Conservation (phyloP, 1,140 invertebrate species). For the Halictus rubicundus region DNA sequence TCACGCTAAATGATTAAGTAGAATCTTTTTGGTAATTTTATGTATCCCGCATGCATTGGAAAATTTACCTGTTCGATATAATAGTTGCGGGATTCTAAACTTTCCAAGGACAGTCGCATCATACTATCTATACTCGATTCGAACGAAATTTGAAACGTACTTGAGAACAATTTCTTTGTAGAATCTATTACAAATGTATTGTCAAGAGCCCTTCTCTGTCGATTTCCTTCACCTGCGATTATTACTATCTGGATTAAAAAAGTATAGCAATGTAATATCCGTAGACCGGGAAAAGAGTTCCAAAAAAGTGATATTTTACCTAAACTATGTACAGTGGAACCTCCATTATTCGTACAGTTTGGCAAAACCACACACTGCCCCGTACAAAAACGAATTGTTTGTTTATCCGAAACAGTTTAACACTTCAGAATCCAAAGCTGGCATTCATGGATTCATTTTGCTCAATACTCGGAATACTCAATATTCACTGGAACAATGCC, state of each 20-base stretch:
- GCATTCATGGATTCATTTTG: too few species aligned
- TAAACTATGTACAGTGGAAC: not conserved
- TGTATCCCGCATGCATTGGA: not conserved
- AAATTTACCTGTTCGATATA: not conserved
- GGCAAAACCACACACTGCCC: not conserved
- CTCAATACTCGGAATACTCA: too few species aligned
- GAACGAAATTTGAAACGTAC: constrained; percentile 10
- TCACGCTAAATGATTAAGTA: not conserved
- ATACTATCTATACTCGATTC: not conserved
- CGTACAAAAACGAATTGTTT: too few species aligned
- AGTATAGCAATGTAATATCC: not conserved
- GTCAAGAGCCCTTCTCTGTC: not conserved
- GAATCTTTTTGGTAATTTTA: too few species aligned
- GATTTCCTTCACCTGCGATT: not conserved
- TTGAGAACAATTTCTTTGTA: not conserved
- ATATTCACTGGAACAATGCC: too few species aligned
- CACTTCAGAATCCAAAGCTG: too few species aligned
- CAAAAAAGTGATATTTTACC: not conserved
- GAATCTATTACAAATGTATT: constrained; percentile 1
- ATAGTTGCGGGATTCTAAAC: not conserved
- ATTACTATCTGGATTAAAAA: not conserved
- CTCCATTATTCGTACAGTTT: not conserved
- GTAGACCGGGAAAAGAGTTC: not conserved
- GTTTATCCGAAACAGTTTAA: too few species aligned
- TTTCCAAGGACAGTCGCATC: not conserved